Conservation (phyloP, 2,113 vertebrate species). For the Anarhynchus alexandrinus region DNA sequence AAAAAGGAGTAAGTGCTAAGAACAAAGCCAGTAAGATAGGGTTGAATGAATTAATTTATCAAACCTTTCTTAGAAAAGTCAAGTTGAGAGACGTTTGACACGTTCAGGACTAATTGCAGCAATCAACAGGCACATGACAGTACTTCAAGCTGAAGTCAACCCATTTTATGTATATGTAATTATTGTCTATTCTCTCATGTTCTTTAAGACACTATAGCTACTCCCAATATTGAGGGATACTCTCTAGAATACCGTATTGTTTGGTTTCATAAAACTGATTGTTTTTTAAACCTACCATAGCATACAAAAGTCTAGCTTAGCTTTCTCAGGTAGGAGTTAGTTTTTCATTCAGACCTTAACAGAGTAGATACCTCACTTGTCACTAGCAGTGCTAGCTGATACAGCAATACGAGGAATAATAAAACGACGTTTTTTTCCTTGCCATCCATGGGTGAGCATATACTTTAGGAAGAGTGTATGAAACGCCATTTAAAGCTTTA, state of each 20-base stretch:
- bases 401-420: background rate
- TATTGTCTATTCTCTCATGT: background rate
- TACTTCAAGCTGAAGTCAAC: background rate
- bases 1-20: background rate
- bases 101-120: background rate
- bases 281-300: background rate
- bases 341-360: background rate
- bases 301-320: background rate
- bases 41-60: background rate
- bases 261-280: background rate
- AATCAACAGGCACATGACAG: background rate
- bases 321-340: background rate
- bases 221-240: background rate
- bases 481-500: background rate
- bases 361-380: background rate
- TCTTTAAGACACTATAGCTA: background rate
- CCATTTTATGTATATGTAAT: rapidly evolving
- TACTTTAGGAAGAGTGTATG: background rate
- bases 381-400: background rate
- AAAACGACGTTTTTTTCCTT: background rate
- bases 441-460: background rate
- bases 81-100: background rate
- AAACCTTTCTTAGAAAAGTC: background rate
- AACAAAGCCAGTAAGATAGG: background rate
- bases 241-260: background rate